A percentile compares a stretch with the other conserved stretches of the same genome.
Evolutionary conservation across 2,113 vertebrate species (phyloP).

Genomic region (Chlamydotis undulata): DNA sequence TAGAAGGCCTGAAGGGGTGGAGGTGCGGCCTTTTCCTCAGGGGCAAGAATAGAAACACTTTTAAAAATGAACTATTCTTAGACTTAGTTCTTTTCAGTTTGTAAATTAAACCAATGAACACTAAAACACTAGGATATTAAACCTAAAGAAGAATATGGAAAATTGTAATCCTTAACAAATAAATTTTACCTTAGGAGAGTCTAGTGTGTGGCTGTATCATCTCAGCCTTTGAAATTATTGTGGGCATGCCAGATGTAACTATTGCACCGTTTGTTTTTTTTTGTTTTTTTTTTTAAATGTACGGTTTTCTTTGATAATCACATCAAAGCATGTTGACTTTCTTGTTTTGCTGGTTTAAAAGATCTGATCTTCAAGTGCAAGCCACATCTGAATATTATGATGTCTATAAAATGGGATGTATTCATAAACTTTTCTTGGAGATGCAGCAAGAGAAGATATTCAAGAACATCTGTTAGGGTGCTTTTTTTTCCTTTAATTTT

Average conservation of each 20-base stretch:
- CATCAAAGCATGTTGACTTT: constrained; percentile 51
- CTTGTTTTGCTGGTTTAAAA: constrained; percentile 23
- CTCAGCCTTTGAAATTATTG: neutral
- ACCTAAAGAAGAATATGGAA: constrained; percentile 1
- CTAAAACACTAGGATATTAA: neutral
- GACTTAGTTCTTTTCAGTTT: constrained; percentile 21
- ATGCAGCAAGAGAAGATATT: neutral
- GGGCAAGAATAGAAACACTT: constrained; percentile 19
- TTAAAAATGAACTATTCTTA: neutral
- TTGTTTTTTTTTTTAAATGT: neutral
- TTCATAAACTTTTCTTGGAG: constrained; percentile 7
- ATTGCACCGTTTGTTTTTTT: neutral
- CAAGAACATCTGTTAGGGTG: neutral
- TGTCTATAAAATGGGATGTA: neutral
- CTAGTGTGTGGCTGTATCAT: neutral
- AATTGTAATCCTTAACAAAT: constrained; percentile 3
- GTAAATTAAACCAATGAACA: neutral
- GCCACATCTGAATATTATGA: constrained; percentile 23
- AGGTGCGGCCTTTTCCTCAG: neutral
- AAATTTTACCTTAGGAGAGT: constrained; percentile 1
- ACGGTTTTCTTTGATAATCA: constrained; percentile 32
- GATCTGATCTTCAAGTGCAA: constrained; percentile 22
- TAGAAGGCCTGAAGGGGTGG: neutral
- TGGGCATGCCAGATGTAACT: neutral
- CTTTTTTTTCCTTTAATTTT: neutral